These are phyloP conservation scores for Hystrix brachyura DNA, from an alignment of 2,113 vertebrate genomes.

Conservation along the genomic window DNA sequence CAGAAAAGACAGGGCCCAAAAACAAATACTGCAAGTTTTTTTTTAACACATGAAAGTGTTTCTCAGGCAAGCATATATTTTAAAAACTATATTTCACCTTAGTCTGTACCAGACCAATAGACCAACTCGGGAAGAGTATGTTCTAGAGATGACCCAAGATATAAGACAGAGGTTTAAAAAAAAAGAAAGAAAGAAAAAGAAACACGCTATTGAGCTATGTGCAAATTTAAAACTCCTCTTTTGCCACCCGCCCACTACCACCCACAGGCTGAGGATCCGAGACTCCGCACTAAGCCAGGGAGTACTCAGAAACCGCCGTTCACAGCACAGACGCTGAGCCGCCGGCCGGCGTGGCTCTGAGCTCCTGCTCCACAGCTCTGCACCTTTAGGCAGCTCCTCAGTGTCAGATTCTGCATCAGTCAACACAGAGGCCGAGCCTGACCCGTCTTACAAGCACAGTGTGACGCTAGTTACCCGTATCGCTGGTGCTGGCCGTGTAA, in stretches of 20 bases:
- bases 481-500: accelerated
- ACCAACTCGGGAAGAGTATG: neutral
- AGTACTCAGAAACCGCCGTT: neutral
- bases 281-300: neutral
- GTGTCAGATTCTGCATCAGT: neutral
- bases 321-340: neutral
- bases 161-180: neutral
- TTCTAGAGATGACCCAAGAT: slow-evolving; percentile 13
- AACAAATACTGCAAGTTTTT: neutral
- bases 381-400: neutral
- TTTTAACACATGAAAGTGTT: neutral
- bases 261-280: neutral
- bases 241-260: neutral
- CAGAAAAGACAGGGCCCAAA: neutral
- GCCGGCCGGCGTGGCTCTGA: neutral
- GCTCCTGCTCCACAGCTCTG: neutral
- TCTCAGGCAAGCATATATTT: neutral
- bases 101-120: neutral
- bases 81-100: neutral
- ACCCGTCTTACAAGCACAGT: neutral
- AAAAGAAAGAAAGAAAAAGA: neutral
- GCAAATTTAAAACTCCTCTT: neutral
- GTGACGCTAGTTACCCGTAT: accelerated
- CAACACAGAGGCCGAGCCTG: neutral
- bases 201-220: neutral